phyloP scores from a whole-genome alignment of 2,797 vertebrate genomes.

The Xyrichtys novacula region DNA sequence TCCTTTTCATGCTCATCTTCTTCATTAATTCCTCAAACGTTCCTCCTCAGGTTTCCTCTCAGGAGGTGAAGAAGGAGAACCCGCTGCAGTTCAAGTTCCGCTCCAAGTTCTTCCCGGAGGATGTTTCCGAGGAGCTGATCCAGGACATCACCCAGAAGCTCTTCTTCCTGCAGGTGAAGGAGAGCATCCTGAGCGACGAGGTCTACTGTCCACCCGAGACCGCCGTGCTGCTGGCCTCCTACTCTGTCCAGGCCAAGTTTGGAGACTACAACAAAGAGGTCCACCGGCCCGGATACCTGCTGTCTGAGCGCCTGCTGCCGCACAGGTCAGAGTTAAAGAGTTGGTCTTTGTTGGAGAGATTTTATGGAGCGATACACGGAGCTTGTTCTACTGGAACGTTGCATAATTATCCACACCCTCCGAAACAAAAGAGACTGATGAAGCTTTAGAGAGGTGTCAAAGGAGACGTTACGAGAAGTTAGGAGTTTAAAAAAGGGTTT shows the following conservation, averaged over 20 bases:
- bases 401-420: neutral
- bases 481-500: neutral
- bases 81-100: conserved; percentile 96
- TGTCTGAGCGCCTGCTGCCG: conserved; percentile 91
- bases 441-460: neutral
- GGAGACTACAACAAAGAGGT: conserved; percentile 92
- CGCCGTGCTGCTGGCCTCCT: conserved; percentile 95
- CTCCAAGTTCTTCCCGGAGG: conserved; percentile 96
- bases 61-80: conserved; percentile 95
- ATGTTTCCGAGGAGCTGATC: conserved; percentile 95
- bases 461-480: too few species aligned
- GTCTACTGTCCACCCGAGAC: conserved; percentile 98
- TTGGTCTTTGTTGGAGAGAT: too few species aligned
- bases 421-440: neutral
- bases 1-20: neutral
- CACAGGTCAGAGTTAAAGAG: conserved; percentile 94
- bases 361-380: neutral
- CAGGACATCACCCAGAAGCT: conserved; percentile 98
- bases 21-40: neutral
- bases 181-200: conserved; percentile 92
- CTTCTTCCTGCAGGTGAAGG: conserved; percentile 98
- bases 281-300: conserved; percentile 92
- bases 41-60: conserved; percentile 89
- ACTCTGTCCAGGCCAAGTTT: conserved; percentile 96
- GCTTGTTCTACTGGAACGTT: neutral